Evolutionary conservation across 2,797 vertebrate species (phyloP).

Genomic region (Fistularia tabacaria): DNA sequence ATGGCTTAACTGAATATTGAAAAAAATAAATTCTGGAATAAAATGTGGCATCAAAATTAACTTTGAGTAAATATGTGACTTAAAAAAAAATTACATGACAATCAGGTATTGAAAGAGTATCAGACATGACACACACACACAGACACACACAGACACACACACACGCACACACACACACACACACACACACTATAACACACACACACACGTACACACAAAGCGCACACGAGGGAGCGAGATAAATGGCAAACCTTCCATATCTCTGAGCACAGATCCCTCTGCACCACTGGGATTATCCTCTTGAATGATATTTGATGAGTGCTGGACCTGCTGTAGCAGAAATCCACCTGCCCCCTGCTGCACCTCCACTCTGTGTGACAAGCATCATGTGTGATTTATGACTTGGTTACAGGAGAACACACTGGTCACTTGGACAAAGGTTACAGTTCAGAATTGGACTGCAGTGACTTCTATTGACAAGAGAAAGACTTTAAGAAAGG

Average conservation of each 20-base stretch:
- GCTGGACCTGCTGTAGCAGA: constrained; percentile 22
- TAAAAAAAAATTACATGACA: not conserved
- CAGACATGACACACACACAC: too few species aligned
- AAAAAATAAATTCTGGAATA: too few species aligned
- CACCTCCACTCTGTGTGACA: constrained; percentile 48
- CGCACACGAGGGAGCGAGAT: constrained; percentile 12
- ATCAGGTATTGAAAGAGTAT: too few species aligned
- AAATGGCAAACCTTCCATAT: constrained; percentile 35
- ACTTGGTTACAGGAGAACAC: constrained; percentile 41
- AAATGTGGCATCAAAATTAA: too few species aligned
- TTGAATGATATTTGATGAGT: constrained; percentile 53
- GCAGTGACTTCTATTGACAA: constrained; percentile 26
- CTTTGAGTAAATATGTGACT: not conserved
- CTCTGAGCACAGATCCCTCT: constrained; percentile 4
- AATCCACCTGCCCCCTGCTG: constrained; percentile 23
- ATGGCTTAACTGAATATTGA: too few species aligned
- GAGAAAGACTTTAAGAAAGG: not conserved
- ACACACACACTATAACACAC: not conserved
- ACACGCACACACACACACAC: constrained; percentile 4
- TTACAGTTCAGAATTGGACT: constrained; percentile 46
- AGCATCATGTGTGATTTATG: constrained; percentile 63
- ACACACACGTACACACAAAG: too few species aligned
- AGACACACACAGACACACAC: not conserved
- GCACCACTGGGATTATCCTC: constrained; percentile 43
- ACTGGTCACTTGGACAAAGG: constrained; percentile 47